These are phyloP conservation scores for Papilio elwesi DNA, from an alignment of 2,888 invertebrate genomes.

Conservation along the genomic window DNA sequence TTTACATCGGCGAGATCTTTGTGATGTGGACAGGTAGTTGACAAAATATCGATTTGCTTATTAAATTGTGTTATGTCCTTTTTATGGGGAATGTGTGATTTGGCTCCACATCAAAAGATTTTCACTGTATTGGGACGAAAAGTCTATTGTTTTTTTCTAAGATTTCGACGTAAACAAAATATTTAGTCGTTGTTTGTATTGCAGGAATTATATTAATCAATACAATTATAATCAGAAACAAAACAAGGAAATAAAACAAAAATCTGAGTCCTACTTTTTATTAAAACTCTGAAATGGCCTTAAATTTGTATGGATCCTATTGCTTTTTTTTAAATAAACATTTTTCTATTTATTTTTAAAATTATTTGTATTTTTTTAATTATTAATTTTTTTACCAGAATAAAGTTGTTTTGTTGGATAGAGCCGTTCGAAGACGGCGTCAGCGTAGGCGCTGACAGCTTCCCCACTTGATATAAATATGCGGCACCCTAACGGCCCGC, in stretches of 20 bases:
- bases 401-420: slow-evolving; percentile 64
- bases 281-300: no score
- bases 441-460: slow-evolving; percentile 82
- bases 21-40: slow-evolving; percentile 52
- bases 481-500: slow-evolving; percentile 74
- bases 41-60: slow-evolving; percentile 46
- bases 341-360: background rate
- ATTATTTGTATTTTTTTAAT: slow-evolving; percentile 1
- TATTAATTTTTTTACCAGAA: slow-evolving; percentile 29
- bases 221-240: background rate
- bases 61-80: slow-evolving; percentile 24
- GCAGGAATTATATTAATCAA: slow-evolving; percentile 41
- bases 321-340: no score
- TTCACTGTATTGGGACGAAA: slow-evolving; percentile 53
- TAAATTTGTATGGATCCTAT: no score
- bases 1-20: slow-evolving; percentile 55
- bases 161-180: slow-evolving; percentile 6
- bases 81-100: slow-evolving; percentile 53
- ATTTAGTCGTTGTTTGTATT: slow-evolving; percentile 52
- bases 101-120: slow-evolving; percentile 64
- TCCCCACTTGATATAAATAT: slow-evolving; percentile 83
- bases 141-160: slow-evolving; percentile 6
- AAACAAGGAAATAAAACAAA: background rate
- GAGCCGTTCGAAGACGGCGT: slow-evolving; percentile 71
- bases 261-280: no score